Evolutionary conservation across 2,113 vertebrate genomes (phyloP).

Genomic region (Actenoides lindsayi): DNA sequence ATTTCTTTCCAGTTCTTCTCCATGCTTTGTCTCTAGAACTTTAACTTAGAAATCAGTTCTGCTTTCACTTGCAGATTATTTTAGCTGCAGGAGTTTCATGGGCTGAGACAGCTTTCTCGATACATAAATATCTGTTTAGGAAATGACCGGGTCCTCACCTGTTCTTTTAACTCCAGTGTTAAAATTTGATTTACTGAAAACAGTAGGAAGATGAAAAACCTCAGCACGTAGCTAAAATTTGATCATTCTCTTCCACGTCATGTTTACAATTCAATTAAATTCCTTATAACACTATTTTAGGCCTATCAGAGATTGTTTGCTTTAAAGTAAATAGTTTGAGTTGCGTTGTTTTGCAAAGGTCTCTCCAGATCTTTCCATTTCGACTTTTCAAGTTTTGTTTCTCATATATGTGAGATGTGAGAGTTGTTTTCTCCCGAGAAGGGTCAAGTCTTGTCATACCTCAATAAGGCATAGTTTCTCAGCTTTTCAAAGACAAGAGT

Average conservation of each 20-base stretch:
- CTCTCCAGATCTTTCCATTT: background rate
- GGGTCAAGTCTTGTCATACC: background rate
- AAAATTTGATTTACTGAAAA: background rate
- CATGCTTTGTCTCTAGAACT: background rate
- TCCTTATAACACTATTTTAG: background rate
- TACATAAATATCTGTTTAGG: background rate
- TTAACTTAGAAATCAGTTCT: background rate
- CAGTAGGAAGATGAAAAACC: background rate
- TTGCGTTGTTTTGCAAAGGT: background rate
- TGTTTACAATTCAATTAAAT: background rate
- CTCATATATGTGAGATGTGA: background rate
- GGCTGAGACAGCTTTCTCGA: background rate
- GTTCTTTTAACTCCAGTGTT: background rate
- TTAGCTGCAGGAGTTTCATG: background rate
- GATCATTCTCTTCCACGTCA: background rate
- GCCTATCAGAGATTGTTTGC: background rate
- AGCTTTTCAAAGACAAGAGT: background rate
- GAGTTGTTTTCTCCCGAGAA: background rate
- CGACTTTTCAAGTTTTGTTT: conserved; percentile 8
- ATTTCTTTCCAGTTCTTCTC: background rate
- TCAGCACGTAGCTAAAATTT: background rate
- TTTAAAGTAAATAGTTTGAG: background rate
- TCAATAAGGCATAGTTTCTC: background rate
- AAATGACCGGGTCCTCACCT: background rate
- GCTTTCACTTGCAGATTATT: background rate